phyloP scores from a whole-genome alignment of 64 coral and sea anemone genomes.

The Actinia equina region DNA sequence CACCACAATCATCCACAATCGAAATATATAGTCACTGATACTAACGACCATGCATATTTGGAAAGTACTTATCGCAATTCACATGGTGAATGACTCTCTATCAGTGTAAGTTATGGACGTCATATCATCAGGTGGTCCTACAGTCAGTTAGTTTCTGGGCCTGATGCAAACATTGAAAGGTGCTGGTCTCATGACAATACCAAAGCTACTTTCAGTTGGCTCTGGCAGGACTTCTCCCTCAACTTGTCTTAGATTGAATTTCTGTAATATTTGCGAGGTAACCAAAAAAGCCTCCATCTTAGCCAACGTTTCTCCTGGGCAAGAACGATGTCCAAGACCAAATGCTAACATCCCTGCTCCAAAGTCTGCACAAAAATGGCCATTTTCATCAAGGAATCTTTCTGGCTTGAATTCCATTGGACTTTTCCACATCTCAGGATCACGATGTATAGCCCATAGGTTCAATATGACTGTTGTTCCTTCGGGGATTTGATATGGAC shows the following conservation, averaged over 20 bases:
- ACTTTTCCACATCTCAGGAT: conserved; percentile 59
- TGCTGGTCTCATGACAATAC: conserved; percentile 32
- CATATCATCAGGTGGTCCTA: no score
- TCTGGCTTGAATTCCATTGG: conserved; percentile 59
- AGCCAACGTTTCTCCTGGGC: conserved; percentile 48
- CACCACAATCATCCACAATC: no score
- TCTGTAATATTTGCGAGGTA: conserved; percentile 38
- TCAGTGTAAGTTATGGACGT: no score
- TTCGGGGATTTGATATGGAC: conserved; percentile 53
- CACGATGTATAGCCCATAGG: conserved; percentile 65
- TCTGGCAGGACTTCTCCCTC: conserved; percentile 30
- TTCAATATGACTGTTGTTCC: conserved; percentile 58
- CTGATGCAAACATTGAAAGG: background rate
- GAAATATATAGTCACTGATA: no score
- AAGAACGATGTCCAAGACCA: conserved; percentile 45
- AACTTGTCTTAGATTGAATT: conserved; percentile 39
- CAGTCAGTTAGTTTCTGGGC: background rate
- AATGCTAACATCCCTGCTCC: conserved; percentile 32
- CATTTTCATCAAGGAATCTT: conserved; percentile 62
- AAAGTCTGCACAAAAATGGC: background rate
- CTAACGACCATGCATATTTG: no score
- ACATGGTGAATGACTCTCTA: no score
- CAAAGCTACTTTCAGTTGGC: background rate
- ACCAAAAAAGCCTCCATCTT: conserved; percentile 47
- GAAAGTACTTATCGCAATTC: no score